Percentiles rank a stretch among this genome's conserved stretches.
Evolutionary conservation across 1,140 invertebrate species (phyloP).

Genomic region (Apolygus lucorum): DNA sequence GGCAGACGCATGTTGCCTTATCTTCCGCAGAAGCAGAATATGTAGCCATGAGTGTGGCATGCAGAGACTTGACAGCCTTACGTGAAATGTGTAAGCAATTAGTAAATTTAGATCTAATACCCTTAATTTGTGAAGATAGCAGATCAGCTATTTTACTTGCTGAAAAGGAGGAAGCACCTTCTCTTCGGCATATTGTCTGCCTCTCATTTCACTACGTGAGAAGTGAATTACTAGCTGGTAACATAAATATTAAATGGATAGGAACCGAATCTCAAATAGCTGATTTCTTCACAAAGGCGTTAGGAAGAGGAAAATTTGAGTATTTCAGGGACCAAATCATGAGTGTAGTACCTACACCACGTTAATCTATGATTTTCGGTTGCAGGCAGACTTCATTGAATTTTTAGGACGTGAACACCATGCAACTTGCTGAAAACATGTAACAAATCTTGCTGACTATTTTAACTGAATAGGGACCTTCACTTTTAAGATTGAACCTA

Average conservation of each 20-base stretch:
- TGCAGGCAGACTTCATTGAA: not conserved
- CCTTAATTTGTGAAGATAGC: not conserved
- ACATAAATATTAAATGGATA: not conserved
- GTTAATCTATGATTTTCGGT: not conserved
- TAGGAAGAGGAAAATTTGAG: not conserved
- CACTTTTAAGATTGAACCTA: no score
- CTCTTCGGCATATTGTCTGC: not conserved
- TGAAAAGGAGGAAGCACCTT: not conserved
- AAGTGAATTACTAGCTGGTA: not conserved
- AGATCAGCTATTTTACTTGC: not conserved
- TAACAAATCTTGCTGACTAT: not conserved
- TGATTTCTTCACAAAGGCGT: not conserved
- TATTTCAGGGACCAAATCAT: not conserved
- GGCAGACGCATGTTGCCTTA: slow-evolving; percentile 36
- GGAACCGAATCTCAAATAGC: not conserved
- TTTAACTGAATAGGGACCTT: no score
- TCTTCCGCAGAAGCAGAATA: slow-evolving; percentile 39
- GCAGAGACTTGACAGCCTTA: slow-evolving; percentile 35
- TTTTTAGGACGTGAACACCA: not conserved
- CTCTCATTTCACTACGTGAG: not conserved
- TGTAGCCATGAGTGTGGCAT: slow-evolving; percentile 33
- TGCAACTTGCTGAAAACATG: not conserved
- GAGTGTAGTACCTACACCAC: not conserved
- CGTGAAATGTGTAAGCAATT: slow-evolving; percentile 24
- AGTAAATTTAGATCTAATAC: not conserved